Evolutionary conservation across 2,888 invertebrate genomes (phyloP).

Genomic region (Lysandra bellargus): DNA sequence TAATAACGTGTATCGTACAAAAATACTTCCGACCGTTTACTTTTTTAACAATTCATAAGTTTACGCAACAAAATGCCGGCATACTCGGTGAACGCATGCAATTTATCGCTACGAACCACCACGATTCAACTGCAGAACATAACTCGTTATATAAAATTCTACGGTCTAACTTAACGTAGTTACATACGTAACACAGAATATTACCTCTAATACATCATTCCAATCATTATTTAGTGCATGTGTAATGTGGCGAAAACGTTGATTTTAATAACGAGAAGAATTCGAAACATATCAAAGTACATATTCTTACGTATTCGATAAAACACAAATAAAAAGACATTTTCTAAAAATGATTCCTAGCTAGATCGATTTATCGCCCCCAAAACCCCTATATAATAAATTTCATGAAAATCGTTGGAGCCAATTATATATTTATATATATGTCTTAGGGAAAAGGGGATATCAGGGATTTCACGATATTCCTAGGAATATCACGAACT

Average conservation of each 20-base stretch:
- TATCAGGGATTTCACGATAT: too few relatives aligned
- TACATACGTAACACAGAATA: constrained; percentile 4
- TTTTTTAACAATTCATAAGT: background rate
- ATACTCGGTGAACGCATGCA: background rate
- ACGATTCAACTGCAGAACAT: constrained; percentile 20
- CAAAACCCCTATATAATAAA: too few relatives aligned
- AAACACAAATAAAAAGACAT: too few relatives aligned
- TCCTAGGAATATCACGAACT: too few relatives aligned
- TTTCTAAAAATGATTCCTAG: too few relatives aligned
- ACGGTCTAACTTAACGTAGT: background rate
- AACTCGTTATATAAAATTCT: constrained; percentile 23
- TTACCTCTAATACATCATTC: background rate
- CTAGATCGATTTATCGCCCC: too few relatives aligned
- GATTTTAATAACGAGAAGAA: background rate
- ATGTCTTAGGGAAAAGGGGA: too few relatives aligned
- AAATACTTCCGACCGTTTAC: constrained; percentile 5
- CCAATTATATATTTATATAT: too few relatives aligned
- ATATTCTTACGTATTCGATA: background rate
- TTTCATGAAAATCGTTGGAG: too few relatives aligned
- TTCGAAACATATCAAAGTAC: background rate
- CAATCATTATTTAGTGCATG: background rate
- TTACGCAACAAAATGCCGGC: constrained; percentile 15
- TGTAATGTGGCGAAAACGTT: background rate
- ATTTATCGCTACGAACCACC: constrained; percentile 21
- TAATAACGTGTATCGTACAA: background rate